Evolutionary conservation across 2,797 vertebrate species (phyloP).

Genomic region (Periophthalmus magnuspinnatus): DNA sequence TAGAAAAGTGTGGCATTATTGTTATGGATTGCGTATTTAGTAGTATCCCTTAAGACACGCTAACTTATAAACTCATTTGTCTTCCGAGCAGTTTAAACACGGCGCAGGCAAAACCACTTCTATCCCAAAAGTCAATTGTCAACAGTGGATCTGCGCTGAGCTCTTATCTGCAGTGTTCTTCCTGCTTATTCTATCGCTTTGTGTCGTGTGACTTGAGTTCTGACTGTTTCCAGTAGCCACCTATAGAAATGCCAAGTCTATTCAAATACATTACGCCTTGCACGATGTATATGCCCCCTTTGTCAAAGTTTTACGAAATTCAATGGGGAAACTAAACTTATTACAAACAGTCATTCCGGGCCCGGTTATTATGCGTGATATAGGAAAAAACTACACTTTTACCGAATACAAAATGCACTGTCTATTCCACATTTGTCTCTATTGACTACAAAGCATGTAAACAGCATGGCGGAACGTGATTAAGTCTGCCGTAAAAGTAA

Average conservation of each 20-base stretch:
- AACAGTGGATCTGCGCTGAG: not conserved
- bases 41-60: not conserved
- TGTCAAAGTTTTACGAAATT: not conserved
- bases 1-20: not conserved
- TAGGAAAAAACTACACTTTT: not conserved
- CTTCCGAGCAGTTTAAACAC: not conserved
- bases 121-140: constrained; percentile 1
- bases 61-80: not conserved
- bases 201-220: not conserved
- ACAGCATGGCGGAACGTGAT: not conserved
- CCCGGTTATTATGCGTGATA: not conserved
- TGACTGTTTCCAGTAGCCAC: constrained; percentile 8
- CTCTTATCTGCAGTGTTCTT: not conserved
- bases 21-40: not conserved
- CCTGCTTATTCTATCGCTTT: not conserved
- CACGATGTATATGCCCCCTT: not conserved
- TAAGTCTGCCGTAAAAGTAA: constrained; percentile 8
- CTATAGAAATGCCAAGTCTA: not conserved
- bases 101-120: not conserved
- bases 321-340: not conserved
- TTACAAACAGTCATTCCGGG: not conserved
- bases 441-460: constrained; percentile 8
- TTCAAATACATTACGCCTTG: not conserved
- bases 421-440: constrained; percentile 10
- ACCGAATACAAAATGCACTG: constrained; percentile 4